Conservation (phyloP, 2,888 invertebrate species). For the Serrognathus titanus region DNA sequence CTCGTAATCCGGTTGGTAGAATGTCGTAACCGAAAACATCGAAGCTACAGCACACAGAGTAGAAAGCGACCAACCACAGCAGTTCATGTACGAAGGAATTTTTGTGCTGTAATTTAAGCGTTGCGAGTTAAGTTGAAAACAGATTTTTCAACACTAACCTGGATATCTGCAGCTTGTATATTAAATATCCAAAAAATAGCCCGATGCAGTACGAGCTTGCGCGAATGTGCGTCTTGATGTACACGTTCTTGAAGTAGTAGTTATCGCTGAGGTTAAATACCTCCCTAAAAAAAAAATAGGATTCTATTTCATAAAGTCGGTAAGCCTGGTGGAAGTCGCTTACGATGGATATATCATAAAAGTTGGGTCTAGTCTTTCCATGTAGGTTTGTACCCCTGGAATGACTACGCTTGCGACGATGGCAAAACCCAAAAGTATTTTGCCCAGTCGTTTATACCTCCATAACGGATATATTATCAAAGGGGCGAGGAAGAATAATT, state of each 20-base stretch:
- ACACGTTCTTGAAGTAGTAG: slow-evolving; percentile 60
- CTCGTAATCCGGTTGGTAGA: slow-evolving; percentile 61
- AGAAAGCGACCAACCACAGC: slow-evolving; percentile 37
- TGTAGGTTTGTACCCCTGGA: slow-evolving; percentile 53
- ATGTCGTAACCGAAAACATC: slow-evolving; percentile 61
- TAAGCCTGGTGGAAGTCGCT: slow-evolving; percentile 38
- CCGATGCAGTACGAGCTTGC: slow-evolving; percentile 69
- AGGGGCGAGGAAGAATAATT: slow-evolving; percentile 59
- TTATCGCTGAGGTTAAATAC: slow-evolving; percentile 62
- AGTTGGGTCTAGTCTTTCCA: slow-evolving; percentile 63
- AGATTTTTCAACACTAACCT: slow-evolving; percentile 44
- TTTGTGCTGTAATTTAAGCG: slow-evolving; percentile 37
- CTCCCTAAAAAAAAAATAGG: slow-evolving; percentile 52
- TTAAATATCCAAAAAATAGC: slow-evolving; percentile 61
- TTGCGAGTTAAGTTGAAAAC: too few species aligned
- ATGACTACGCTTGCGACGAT: slow-evolving; percentile 47
- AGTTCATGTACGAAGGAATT: slow-evolving; percentile 31
- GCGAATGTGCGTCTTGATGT: slow-evolving; percentile 74
- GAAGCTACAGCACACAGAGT: slow-evolving; percentile 53
- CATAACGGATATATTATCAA: slow-evolving; percentile 65
- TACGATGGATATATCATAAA: slow-evolving; percentile 66
- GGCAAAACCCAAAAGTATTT: slow-evolving; percentile 51
- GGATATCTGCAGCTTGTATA: slow-evolving; percentile 61
- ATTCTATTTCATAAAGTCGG: too few species aligned
- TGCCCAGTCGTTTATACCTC: slow-evolving; percentile 60